phyloP scores from a whole-genome alignment of 2,797 vertebrate species.

The Pseudochaenichthys georgianus region DNA sequence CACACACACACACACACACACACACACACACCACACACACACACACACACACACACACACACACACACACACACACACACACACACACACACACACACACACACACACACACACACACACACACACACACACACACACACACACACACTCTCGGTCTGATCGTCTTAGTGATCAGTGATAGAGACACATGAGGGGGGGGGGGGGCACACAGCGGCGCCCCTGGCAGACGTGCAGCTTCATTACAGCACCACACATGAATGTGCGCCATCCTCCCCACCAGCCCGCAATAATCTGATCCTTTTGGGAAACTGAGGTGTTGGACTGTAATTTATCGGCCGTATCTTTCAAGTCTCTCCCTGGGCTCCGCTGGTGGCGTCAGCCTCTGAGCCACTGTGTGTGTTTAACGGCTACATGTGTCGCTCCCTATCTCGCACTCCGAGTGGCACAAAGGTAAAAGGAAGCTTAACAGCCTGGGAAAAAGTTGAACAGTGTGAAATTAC shows the following conservation, averaged over 20 bases:
- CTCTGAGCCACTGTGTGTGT: constrained; percentile 70
- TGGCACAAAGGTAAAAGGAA: constrained; percentile 88
- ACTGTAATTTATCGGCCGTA: constrained; percentile 79
- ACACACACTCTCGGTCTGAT: too few relatives aligned
- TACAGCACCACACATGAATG: constrained; percentile 74
- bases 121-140: too few relatives aligned
- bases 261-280: constrained; percentile 61
- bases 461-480: constrained; percentile 90
- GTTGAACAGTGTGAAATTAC: constrained; percentile 89
- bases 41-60: neutral
- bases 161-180: constrained; percentile 49
- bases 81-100: too few relatives aligned
- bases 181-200: constrained; percentile 48
- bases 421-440: constrained; percentile 82
- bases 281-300: constrained; percentile 80
- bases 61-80: too few relatives aligned
- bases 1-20: constrained; percentile 18
- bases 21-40: constrained; percentile 9
- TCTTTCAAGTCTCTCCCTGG: constrained; percentile 74
- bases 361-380: constrained; percentile 74
- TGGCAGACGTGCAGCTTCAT: constrained; percentile 60
- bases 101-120: too few relatives aligned
- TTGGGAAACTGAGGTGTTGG: constrained; percentile 81
- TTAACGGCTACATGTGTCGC: constrained; percentile 85
- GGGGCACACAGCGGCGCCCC: constrained; percentile 34